Percentiles rank a stretch among this genome's conserved stretches.
These are phyloP conservation scores for Temnothorax rugatulus DNA, from an alignment of 2,888 invertebrate genomes.

Conservation along the genomic window DNA sequence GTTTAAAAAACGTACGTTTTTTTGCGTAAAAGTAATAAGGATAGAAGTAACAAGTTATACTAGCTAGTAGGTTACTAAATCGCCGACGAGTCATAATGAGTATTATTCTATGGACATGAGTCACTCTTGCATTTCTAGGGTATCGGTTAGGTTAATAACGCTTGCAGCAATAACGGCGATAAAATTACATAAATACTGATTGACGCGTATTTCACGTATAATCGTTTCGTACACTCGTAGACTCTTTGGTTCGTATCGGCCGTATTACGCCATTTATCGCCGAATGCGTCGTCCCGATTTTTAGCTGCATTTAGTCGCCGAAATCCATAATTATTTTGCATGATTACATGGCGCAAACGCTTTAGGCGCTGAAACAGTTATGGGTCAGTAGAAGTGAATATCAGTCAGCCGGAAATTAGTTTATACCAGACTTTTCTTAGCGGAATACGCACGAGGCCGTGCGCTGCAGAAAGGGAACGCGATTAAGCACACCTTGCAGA, in stretches of 20 bases:
- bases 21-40: background rate
- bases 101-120: conserved; percentile 31
- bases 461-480: background rate
- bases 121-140: conserved; percentile 22
- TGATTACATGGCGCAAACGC: conserved; percentile 63
- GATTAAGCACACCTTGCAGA: background rate
- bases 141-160: conserved; percentile 19
- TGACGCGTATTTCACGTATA: background rate
- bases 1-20: background rate
- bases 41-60: background rate
- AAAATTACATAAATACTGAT: conserved; percentile 20
- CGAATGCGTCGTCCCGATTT: background rate
- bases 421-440: conserved; percentile 65
- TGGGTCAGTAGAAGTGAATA: conserved; percentile 78
- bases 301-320: background rate
- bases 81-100: conserved; percentile 6
- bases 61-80: conserved; percentile 6
- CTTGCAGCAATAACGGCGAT: conserved; percentile 13
- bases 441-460: conserved; percentile 38
- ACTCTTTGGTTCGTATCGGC: background rate
- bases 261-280: background rate
- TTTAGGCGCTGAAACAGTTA: conserved; percentile 66
- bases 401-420: conserved; percentile 74
- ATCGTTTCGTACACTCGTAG: background rate
- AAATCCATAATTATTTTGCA: background rate